Percentiles rank a stretch among this genome's conserved stretches.
Evolutionary conservation across 2,888 invertebrate genomes (phyloP).

Genomic region (Syritta pipiens): DNA sequence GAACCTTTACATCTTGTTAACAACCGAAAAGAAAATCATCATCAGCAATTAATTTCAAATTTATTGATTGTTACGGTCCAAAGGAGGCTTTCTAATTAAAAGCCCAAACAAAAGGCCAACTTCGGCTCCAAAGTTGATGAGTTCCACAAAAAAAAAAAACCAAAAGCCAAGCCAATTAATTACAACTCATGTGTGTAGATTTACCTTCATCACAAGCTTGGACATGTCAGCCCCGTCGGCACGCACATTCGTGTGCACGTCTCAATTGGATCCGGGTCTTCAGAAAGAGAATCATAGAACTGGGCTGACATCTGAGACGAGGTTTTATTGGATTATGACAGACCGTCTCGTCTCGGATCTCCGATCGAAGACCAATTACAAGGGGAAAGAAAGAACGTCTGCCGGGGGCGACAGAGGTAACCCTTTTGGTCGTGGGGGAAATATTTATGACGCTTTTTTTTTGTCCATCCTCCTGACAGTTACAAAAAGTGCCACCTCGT

Average conservation of each 20-base stretch:
- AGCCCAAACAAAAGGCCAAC: constrained; percentile 46
- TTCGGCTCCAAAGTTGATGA: constrained; percentile 29
- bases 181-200: constrained; percentile 47
- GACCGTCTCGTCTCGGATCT: constrained; percentile 46
- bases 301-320: constrained; percentile 51
- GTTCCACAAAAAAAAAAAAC: constrained; percentile 11
- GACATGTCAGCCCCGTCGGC: constrained; percentile 46
- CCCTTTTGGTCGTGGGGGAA: constrained; percentile 35
- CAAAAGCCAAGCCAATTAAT: constrained; percentile 58
- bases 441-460: constrained; percentile 17
- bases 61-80: constrained; percentile 57
- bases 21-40: constrained; percentile 48
- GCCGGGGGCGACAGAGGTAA: not conserved
- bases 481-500: constrained; percentile 60
- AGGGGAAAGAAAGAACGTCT: not conserved
- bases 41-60: constrained; percentile 61
- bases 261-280: constrained; percentile 39
- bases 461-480: constrained; percentile 22
- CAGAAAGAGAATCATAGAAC: constrained; percentile 12
- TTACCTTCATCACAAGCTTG: constrained; percentile 21
- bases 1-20: constrained; percentile 67
- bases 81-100: constrained; percentile 54
- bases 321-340: constrained; percentile 67
- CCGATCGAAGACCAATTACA: constrained; percentile 61
- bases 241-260: constrained; percentile 45